These are phyloP conservation scores for Drosophila nr. fundita DNA, from an alignment of 2,888 invertebrate genomes.

Conservation along the genomic window DNA sequence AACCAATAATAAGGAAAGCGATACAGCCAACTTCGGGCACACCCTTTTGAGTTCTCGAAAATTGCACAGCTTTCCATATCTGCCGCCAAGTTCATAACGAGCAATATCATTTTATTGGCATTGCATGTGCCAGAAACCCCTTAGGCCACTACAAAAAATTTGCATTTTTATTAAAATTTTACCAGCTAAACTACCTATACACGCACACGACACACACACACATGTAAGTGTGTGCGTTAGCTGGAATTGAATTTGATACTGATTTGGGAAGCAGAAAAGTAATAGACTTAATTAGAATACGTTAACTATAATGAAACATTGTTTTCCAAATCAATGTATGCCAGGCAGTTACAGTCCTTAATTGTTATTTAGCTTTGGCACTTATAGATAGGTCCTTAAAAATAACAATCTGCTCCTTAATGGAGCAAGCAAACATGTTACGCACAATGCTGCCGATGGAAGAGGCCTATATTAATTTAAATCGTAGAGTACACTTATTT, in stretches of 20 bases:
- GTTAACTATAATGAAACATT: neutral
- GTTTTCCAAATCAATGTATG: neutral
- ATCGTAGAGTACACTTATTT: slow-evolving; percentile 6
- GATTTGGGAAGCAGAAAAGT: slow-evolving; percentile 23
- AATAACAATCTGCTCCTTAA: neutral
- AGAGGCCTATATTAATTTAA: slow-evolving; percentile 1
- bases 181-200: slow-evolving; percentile 48
- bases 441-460: neutral
- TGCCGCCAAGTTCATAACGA: slow-evolving; percentile 73
- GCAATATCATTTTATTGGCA: slow-evolving; percentile 74
- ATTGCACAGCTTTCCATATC: slow-evolving; percentile 49
- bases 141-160: slow-evolving; percentile 68
- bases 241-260: slow-evolving; percentile 45
- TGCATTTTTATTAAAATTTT: slow-evolving; percentile 76
- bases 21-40: slow-evolving; percentile 33
- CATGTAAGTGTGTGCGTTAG: slow-evolving; percentile 3
- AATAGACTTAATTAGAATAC: neutral
- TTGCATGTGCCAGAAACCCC: slow-evolving; percentile 67
- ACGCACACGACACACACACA: slow-evolving; percentile 1
- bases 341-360: neutral
- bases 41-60: slow-evolving; percentile 27
- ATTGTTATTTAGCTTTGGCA: neutral
- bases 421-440: neutral
- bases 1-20: slow-evolving; percentile 43
- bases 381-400: neutral